These are phyloP conservation scores for Tadarida brasiliensis DNA, from an alignment of 2,797 vertebrate species.

Conservation along the genomic window DNA sequence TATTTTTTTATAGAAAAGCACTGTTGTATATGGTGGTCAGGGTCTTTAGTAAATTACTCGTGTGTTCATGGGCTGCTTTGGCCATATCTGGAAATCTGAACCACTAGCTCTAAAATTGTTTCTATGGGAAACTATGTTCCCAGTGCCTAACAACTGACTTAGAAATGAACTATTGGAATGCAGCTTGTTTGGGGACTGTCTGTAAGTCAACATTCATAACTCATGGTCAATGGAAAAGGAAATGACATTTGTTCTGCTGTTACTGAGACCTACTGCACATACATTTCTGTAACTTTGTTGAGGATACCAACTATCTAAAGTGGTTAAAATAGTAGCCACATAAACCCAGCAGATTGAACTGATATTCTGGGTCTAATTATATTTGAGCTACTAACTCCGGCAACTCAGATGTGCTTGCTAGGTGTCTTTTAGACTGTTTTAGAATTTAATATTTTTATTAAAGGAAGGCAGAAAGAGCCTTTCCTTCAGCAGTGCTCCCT, in stretches of 20 bases:
- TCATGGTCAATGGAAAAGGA: conserved; percentile 48
- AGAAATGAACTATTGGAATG: conserved; percentile 71
- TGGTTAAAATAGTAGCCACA: neutral
- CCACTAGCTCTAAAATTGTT: conserved; percentile 66
- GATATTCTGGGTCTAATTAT: neutral
- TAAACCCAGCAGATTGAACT: neutral
- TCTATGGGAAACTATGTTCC: conserved; percentile 75
- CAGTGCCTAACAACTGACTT: conserved; percentile 58
- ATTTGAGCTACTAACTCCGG: neutral
- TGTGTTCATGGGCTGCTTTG: neutral
- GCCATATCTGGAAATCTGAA: conserved; percentile 72
- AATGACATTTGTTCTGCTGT: conserved; percentile 23
- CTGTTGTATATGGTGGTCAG: neutral
- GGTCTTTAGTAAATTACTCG: conserved; percentile 19
- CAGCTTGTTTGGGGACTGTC: conserved; percentile 47
- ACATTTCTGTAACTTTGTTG: neutral
- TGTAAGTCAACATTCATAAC: conserved; percentile 64
- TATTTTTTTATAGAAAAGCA: conserved; percentile 15
- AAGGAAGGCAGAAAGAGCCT: conserved; percentile 35
- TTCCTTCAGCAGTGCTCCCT: conserved; percentile 60
- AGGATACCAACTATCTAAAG: neutral
- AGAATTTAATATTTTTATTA: neutral
- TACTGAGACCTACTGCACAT: neutral
- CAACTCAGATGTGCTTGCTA: neutral
- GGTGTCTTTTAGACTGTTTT: conserved; percentile 7